phyloP scores from a whole-genome alignment of 2,888 invertebrate species.

The Agrypnus murinus region DNA sequence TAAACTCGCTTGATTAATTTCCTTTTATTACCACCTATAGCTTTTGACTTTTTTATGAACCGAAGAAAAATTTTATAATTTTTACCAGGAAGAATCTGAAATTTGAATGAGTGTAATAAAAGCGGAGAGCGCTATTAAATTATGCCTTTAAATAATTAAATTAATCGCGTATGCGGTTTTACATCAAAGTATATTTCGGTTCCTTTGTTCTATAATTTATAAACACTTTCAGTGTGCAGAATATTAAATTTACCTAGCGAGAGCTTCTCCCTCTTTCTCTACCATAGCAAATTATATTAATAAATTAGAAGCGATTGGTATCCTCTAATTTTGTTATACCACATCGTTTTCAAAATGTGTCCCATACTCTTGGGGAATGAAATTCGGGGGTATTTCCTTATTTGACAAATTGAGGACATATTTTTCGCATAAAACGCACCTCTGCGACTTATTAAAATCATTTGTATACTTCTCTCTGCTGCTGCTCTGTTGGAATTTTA shows the following conservation, averaged over 20 bases:
- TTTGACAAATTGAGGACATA: conserved; percentile 37
- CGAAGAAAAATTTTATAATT: no score
- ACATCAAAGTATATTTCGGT: conserved; percentile 7
- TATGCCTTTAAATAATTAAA: conserved; percentile 15
- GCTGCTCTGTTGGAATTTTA: conserved; percentile 22
- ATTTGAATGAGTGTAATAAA: no score
- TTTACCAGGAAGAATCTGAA: no score
- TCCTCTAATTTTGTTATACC: conserved; percentile 25
- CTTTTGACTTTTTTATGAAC: not conserved
- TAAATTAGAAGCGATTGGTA: conserved; percentile 25
- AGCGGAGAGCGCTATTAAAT: not conserved
- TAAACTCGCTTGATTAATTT: no score
- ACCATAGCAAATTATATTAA: conserved; percentile 16
- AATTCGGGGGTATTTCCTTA: not conserved
- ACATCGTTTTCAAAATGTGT: conserved; percentile 35
- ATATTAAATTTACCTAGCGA: conserved; percentile 14
- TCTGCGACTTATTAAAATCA: conserved; percentile 46
- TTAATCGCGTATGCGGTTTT: conserved; percentile 20
- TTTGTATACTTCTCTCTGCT: conserved; percentile 37
- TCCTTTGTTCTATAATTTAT: conserved; percentile 20
- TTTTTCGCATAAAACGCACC: conserved; percentile 39
- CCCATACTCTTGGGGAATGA: not conserved
- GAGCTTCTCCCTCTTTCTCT: not conserved
- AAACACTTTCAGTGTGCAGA: conserved; percentile 19
- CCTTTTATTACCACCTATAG: no score